phyloP scores from a whole-genome alignment of 2,113 vertebrate species.

The Meles meles region DNA sequence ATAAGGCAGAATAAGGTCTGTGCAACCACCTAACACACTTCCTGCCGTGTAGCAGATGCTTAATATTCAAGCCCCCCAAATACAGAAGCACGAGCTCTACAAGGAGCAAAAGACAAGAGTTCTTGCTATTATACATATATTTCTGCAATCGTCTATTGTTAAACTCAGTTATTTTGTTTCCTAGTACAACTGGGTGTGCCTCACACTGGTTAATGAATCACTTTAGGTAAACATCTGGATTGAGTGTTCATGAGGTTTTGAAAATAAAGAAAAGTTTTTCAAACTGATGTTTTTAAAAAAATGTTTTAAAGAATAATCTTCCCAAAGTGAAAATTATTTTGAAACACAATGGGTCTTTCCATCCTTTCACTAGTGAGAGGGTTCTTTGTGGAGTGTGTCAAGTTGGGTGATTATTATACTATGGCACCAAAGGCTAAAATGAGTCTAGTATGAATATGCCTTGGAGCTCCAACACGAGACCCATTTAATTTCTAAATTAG shows the following conservation, averaged over 20 bases:
- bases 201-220: conserved; percentile 51
- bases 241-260: conserved; percentile 43
- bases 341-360: conserved; percentile 34
- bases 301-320: conserved; percentile 27
- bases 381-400: not conserved
- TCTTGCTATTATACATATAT: not conserved
- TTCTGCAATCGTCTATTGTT: not conserved
- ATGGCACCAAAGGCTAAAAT: not conserved
- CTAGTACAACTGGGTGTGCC: conserved; percentile 34
- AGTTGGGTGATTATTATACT: not conserved
- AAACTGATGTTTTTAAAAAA: not conserved
- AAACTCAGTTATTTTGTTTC: conserved; percentile 50
- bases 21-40: not conserved
- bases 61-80: not conserved
- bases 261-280: conserved; percentile 62
- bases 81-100: not conserved
- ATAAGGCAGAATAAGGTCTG: not conserved
- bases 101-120: not conserved
- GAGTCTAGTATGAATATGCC: not conserved
- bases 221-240: conserved; percentile 63
- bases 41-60: not conserved
- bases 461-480: not conserved
- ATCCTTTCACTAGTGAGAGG: not conserved
- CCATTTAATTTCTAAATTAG: conserved; percentile 18
- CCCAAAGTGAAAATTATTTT: conserved; percentile 58